Evolutionary conservation across 2,888 invertebrate species (phyloP), one percentile per base, ranked within the genome.

Genomic region (Teleogryllus oceanicus): DNA sequence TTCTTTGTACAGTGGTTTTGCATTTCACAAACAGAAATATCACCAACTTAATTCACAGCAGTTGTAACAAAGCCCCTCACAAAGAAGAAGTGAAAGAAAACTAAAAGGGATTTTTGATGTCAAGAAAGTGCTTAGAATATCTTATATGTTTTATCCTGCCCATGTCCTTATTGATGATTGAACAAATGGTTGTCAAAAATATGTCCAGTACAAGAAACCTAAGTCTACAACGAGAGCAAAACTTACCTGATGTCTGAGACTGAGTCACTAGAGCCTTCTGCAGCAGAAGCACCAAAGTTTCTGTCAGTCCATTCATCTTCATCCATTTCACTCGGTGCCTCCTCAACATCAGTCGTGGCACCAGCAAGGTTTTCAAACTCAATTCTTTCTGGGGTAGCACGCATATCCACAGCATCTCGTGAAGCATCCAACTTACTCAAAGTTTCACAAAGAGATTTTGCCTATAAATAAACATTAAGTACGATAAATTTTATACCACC

Each of bases 291-390:
- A 75, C 95, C 92, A 87, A 96, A 96, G 89, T 98, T 98, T 83
- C 96, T 91, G 84, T 96, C 96, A 0, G 96, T 97, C 95, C 97
- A 97, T 86, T 97, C 97, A 85, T 97, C 97, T 86, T 98, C 97
- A 85, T 96, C 96, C 87, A 96, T 95, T 87, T 95, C 95, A 87
- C 92, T 92, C 49, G 90, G 89, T 3, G 90, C 89, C 83, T 92
- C 91, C 83, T 91, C 91, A n/a, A 89, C 88, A 84, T 92, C 92
- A 2, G 91, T 92, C 85, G 87, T 86, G 13, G 85, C 86, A 79
- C 89, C 89, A 49, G 92, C 92, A 18, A 92, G 87, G 87, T 94
- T 94, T 85, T 94, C 92, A 87, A 94, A 94, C 87, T 94, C 94
- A 82, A 94, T 92, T 84, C 94, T 89, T 85, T 95, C 94, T 0